A percentile compares a stretch with the other conserved stretches of the same genome.
Evolutionary conservation across 2,888 invertebrate genomes (phyloP).

Genomic region (Tryphoninae sp.): DNA sequence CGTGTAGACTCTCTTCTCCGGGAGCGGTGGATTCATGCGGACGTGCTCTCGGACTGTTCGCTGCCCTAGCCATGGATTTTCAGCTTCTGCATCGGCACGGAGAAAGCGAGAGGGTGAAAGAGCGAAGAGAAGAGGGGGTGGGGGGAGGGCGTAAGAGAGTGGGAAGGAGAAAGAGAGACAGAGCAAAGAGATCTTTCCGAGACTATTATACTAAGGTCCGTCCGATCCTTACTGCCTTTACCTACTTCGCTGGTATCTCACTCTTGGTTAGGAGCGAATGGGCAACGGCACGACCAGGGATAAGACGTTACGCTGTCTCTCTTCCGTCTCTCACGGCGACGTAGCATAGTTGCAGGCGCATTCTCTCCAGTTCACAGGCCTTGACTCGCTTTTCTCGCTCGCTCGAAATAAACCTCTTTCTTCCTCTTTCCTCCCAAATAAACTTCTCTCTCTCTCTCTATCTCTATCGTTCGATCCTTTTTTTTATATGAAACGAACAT

Average conservation of each 20-base stretch:
- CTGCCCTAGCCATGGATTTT: conserved; percentile 42
- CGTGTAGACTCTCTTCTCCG: conserved; percentile 66
- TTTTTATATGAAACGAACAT: conserved; percentile 40
- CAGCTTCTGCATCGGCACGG: conserved; percentile 48
- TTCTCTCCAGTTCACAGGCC: conserved; percentile 77
- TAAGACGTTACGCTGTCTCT: conserved; percentile 67
- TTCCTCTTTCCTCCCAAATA: conserved; percentile 20
- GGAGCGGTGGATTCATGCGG: background rate
- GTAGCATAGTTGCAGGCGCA: conserved; percentile 80
- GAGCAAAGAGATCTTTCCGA: conserved; percentile 21
- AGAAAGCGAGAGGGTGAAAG: background rate
- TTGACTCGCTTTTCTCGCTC: conserved; percentile 71
- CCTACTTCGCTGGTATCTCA: conserved; percentile 49
- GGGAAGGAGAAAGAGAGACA: background rate
- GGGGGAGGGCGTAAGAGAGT: background rate
- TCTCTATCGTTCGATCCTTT: background rate
- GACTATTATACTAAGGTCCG: conserved; percentile 6
- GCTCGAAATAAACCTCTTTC: conserved; percentile 23
- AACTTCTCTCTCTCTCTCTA: conserved; percentile 37
- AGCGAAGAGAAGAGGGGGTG: background rate
- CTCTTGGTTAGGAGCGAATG: conserved; percentile 33
- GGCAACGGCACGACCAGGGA: conserved; percentile 72
- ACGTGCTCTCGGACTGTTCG: background rate
- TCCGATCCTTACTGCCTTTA: conserved; percentile 51
- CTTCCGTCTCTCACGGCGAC: conserved; percentile 17